Base-by-base conservation (phyloP, 1,140 invertebrate genomes). In the Ptiloglossa arizonensis region DNA sequence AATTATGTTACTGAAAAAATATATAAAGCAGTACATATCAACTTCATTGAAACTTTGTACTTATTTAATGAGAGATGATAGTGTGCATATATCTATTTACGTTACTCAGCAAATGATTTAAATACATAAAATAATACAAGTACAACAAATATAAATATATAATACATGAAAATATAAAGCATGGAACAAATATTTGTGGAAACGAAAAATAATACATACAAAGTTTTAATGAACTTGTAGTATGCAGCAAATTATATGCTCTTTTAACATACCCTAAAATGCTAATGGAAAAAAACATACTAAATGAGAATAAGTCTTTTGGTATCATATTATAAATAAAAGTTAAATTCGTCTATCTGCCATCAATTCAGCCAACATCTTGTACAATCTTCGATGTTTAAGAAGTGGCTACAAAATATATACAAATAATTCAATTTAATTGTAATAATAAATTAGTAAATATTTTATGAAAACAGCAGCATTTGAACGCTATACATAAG, bases 41-140 rank as follows among this genome's bases (percentile, higher is more conserved):
- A 67, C 68, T 79, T 82, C 80, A 76, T 82, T 82, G 74, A 82
- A 72, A 82, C 50, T 82, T 69, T 63, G 63, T 56, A 62, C 38
- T 69, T 46, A n/a, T 38, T 41, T 46, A 50, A 6, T 52, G 32
- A 38, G 24, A 54, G 29, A 73, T 22, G 19, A 73, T 50, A 63
- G 41, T 27, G 38, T 52, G 11, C 56, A 48, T 48, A 64, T 35
- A 46, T 52, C 44, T 11, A 27, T 9, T 15, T 48, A 27, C 56
- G 15, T n/a, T 5, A 17, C 3, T 32, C 44, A 41, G 19, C 19
- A 52, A 6, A 19, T 13, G 5, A 22, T 44, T 57, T 6, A 44
- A 56, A 44, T 44, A 35, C 41, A 50, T 67, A 13, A 24, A 48
- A 68, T 72, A 77, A 52, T 32, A 63, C 70, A 60, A 73, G 57